A percentile compares a stretch with the other conserved stretches of the same genome.
These are phyloP conservation scores for Proisotoma minuta DNA, from an alignment of 2,888 invertebrate species.

Conservation along the genomic window DNA sequence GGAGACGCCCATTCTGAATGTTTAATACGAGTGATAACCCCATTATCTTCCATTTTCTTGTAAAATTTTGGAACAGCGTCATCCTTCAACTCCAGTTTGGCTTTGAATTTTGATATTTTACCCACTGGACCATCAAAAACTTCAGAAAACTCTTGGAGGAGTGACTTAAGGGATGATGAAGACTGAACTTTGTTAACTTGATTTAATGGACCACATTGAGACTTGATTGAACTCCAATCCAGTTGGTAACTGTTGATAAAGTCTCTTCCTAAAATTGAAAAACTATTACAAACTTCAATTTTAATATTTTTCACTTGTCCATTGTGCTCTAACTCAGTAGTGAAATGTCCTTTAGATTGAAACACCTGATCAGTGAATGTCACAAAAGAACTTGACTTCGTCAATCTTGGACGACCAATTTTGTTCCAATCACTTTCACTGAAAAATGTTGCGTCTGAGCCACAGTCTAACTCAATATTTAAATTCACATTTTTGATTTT, in stretches of 20 bases:
- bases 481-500: background rate
- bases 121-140: conserved; percentile 29
- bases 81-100: conserved; percentile 41
- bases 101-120: conserved; percentile 34
- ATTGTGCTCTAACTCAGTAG: background rate
- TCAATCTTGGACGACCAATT: background rate
- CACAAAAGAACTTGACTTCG: background rate
- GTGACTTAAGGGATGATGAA: background rate
- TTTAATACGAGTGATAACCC: conserved; percentile 42
- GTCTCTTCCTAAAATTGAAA: background rate
- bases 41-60: conserved; percentile 38
- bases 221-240: background rate
- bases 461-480: background rate
- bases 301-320: background rate
- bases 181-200: background rate
- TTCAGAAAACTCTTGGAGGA: conserved; percentile 20
- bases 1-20: conserved; percentile 49
- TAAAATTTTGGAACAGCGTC: conserved; percentile 46
- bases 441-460: background rate
- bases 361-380: background rate
- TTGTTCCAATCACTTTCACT: background rate
- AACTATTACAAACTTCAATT: background rate
- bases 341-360: background rate
- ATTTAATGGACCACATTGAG: background rate
- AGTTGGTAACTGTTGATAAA: background rate